A percentile compares a stretch with the other conserved stretches of the same genome.
Conservation (phyloP, 2,888 invertebrate genomes). For the Pantelozetes paolii region DNA sequence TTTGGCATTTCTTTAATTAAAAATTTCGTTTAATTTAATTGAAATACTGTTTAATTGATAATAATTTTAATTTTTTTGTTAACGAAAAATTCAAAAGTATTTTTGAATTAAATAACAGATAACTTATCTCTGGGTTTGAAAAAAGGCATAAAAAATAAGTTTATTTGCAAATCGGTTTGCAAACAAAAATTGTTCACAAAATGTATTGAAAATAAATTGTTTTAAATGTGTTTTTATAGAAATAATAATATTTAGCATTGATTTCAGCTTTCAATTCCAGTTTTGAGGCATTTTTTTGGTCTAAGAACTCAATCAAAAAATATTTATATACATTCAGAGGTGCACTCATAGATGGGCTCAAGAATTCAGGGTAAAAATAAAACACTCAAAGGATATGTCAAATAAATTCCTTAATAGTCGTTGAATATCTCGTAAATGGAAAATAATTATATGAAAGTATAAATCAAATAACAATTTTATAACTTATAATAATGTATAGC, state of each 20-base stretch:
- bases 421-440: background rate
- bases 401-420: background rate
- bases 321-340: background rate
- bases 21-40: too few species aligned
- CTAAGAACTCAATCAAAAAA: background rate
- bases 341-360: background rate
- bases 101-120: too few species aligned
- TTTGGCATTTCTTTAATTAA: too few species aligned
- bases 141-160: too few species aligned
- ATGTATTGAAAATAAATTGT: too few species aligned
- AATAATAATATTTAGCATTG: background rate
- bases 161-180: too few species aligned
- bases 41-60: too few species aligned
- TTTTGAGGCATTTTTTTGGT: background rate
- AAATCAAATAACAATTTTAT: slow-evolving; percentile 19
- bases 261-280: background rate
- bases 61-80: too few species aligned
- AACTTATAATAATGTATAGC: background rate
- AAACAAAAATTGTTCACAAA: too few species aligned
- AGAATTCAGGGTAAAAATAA: background rate
- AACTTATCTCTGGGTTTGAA: too few species aligned
- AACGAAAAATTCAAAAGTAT: too few species aligned
- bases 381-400: background rate
- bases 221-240: too few species aligned
- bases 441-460: background rate